Evolutionary conservation across 2,113 vertebrate species (phyloP), one percentile per base, ranked within the genome.

Genomic region (Casuarius casuarius): DNA sequence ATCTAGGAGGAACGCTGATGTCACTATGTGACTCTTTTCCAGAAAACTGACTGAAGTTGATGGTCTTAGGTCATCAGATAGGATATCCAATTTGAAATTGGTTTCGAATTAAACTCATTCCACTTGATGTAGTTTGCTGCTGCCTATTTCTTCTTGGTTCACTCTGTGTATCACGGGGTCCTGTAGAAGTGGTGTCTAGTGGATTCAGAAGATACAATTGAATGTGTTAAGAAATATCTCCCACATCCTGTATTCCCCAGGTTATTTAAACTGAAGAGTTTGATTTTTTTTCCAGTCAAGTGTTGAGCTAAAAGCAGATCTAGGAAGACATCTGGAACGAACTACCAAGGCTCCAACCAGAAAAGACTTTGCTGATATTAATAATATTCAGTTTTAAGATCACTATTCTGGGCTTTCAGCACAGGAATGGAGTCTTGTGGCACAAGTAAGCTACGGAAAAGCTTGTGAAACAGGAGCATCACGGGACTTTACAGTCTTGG

Each of bases 201-300:
- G 63, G 48, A 66, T 95, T 95, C 85, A 94, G 73, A 92, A 81
- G 46, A 65, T 67, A 80, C 74, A 38, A 75, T 72, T 90, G 87
- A 86, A 93, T 56, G 0, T 85, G 63, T 70, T 74, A 75, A 94
- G 74, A 91, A 92, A 73, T 74, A 54, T 54, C 52, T 89, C 78
- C 63, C n/a, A 78, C 23, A 61, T n/a, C 54, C 49, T 83, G 22
- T 59, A 91, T 84, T 76, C 65, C 66, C 31, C 25, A 52, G 62
- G 84, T 94, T 96, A 94, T 94, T 97, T 89, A 95, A 95, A 92
- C 70, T 66, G 88, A 85, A 90, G 21, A 28, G 83, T 97, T 67
- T 72, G 31, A 90, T 96, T 86, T 86, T 84, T 86, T 90, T 93
- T 82, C 74, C 54, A 54, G 31, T 87, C 61, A 91, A 88, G 29